Evolutionary conservation across 2,797 vertebrate species (phyloP), one percentile per base, ranked within the genome.

Genomic region (Cynopterus sphinx): DNA sequence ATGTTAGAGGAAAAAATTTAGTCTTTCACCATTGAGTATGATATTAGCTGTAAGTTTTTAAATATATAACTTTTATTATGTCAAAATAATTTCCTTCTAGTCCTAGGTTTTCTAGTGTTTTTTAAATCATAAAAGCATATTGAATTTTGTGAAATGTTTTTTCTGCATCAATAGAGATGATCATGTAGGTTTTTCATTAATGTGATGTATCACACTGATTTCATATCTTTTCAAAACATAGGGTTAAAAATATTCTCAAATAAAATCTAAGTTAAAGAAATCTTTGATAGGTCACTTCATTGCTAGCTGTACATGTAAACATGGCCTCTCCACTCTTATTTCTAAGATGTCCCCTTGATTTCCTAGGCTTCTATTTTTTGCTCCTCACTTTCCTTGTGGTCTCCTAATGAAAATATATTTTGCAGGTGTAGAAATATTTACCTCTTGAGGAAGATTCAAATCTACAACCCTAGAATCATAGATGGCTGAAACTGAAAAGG

Each of bases 361-460:
- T 93, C 61, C 71, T 59, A 65, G 21, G 7, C 3, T 81, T 71
- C 68, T 59, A 3, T 55, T 22, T 61, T 91, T 90, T 71, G 28
- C 46, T 65, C 31, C 36, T 73, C 31, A n/a, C 17, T 82, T 67
- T 71, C 49, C 22, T 71, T 82, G 41, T 83, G 33, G 53, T 70
- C 24, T 53, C 17, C n/a, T 91, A 16, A 41, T 82, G 15, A 79
- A 95, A 91, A 77, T 5, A 46, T 36, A 51, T 55, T 87, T 61
- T 87, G 91, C 9, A 67, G 63, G 15, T 89, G 33, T 7, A 82
- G 59, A 61, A 68, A 36, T 94, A 82, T 9, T 88, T 59, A 26
- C 26, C n/a, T 91, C 94, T 86, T 93, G n/a, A 87, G 78, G 67
- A 61, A 82, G 17, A 74, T 61, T 15, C 53, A 96, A 43, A 74